phyloP scores from a whole-genome alignment of 2,888 invertebrate genomes.

The Antheraea assamensis region DNA sequence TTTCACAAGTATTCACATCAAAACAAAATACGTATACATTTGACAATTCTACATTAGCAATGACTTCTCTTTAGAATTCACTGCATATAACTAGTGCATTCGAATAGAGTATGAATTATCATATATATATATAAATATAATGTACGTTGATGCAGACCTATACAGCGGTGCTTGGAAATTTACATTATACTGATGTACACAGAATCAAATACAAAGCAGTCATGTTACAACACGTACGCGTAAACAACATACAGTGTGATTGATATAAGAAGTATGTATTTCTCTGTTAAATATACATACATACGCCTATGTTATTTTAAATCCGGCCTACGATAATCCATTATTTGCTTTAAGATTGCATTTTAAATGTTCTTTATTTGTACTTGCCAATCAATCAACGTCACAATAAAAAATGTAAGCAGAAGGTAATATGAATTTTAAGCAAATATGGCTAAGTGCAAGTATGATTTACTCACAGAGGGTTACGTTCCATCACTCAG shows the following conservation, averaged over 20 bases:
- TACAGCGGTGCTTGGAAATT: constrained; percentile 16
- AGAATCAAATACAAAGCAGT: constrained; percentile 18
- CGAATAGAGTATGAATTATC: background rate
- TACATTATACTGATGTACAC: constrained; percentile 19
- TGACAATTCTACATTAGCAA: background rate
- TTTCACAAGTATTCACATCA: background rate
- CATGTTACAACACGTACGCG: constrained; percentile 8
- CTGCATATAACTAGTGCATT: background rate
- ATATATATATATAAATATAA: background rate
- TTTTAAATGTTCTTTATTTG: background rate
- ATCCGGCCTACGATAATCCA: background rate
- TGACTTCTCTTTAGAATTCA: background rate
- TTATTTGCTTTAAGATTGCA: background rate
- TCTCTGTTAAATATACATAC: background rate
- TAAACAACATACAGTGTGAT: constrained; percentile 7
- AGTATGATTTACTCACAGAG: background rate
- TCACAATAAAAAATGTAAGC: background rate
- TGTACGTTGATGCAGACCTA: background rate
- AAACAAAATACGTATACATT: background rate
- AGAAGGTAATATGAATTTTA: background rate
- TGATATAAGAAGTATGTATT: constrained; percentile 8
- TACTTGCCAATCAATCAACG: background rate
- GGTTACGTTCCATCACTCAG: background rate
- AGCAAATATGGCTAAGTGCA: background rate
- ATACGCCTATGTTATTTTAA: background rate